Evolutionary conservation across 2,113 vertebrate genomes (phyloP).

Genomic region (Hoplias malabaricus): DNA sequence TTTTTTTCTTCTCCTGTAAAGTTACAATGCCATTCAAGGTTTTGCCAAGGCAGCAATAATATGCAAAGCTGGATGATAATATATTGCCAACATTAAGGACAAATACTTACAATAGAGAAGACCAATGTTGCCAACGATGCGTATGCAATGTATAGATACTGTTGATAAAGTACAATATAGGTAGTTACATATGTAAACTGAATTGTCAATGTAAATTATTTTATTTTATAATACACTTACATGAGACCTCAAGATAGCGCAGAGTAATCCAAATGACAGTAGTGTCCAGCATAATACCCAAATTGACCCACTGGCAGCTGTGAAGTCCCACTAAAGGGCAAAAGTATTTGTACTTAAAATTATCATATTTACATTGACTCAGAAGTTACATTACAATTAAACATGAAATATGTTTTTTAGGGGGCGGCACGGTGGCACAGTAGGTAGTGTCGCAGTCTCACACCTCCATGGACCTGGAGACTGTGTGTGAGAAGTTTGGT

Average conservation of each 20-base stretch:
- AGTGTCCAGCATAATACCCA: constrained; percentile 66
- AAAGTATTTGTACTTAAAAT: not conserved
- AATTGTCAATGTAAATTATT: not conserved
- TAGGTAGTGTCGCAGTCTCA: too few relatives aligned
- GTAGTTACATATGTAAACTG: not conserved
- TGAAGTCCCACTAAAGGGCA: constrained; percentile 78
- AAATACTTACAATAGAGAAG: constrained; percentile 79
- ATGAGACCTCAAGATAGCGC: constrained; percentile 71
- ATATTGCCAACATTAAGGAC: too few relatives aligned
- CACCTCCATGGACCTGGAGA: too few relatives aligned
- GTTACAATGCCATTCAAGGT: too few relatives aligned
- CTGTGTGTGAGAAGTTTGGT: too few relatives aligned
- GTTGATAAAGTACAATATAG: constrained; percentile 35
- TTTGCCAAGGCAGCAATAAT: too few relatives aligned
- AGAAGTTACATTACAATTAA: too few relatives aligned
- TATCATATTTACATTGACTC: too few relatives aligned
- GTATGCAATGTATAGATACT: constrained; percentile 76
- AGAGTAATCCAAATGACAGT: constrained; percentile 71
- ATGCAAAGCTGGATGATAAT: too few relatives aligned
- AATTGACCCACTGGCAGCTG: constrained; percentile 61
- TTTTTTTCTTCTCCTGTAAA: too few relatives aligned
- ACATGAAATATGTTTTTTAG: not conserved
- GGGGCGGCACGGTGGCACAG: too few relatives aligned
- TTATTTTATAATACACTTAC: constrained; percentile 52
- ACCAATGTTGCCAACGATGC: constrained; percentile 74